phyloP scores from a whole-genome alignment of 2,888 invertebrate species.

The Caenorhabditis afra region DNA sequence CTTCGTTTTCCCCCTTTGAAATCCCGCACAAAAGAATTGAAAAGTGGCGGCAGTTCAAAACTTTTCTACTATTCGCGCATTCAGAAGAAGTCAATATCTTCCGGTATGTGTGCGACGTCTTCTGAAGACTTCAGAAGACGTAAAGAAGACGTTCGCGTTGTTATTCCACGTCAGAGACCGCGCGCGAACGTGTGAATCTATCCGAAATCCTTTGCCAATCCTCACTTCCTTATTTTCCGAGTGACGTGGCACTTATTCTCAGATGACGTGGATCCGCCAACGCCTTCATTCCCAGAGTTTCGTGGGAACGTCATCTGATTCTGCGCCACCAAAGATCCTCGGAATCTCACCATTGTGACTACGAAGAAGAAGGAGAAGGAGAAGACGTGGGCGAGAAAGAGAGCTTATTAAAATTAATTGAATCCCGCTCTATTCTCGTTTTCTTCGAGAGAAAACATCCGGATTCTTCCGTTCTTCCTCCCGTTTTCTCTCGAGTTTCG shows the following conservation, averaged over 20 bases:
- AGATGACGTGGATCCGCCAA: too few species aligned
- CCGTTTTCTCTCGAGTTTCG: background rate
- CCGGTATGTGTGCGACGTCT: too few species aligned
- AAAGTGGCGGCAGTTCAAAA: constrained; percentile 2
- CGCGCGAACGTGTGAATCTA: background rate
- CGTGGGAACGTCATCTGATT: too few species aligned
- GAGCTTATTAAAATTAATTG: constrained; percentile 51
- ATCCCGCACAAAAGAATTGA: background rate
- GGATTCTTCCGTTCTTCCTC: background rate
- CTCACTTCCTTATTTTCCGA: too few species aligned
- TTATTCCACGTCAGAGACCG: background rate
- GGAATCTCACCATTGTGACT: constrained; percentile 9
- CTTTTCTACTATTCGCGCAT: background rate
- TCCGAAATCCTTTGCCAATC: too few species aligned
- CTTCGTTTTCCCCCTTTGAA: background rate
- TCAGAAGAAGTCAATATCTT: background rate
- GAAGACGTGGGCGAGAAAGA: constrained; percentile 9
- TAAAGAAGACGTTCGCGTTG: background rate
- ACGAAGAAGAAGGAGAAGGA: constrained; percentile 17
- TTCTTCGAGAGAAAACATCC: constrained; percentile 33
- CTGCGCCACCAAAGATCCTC: constrained; percentile 10
- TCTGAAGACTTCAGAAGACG: too few species aligned
- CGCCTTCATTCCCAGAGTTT: constrained; percentile 9
- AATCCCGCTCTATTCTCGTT: constrained; percentile 4
- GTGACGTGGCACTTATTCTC: too few species aligned